These are phyloP conservation scores for Potamilus streckersoni DNA, from an alignment of 1,140 invertebrate genomes.

Conservation along the genomic window DNA sequence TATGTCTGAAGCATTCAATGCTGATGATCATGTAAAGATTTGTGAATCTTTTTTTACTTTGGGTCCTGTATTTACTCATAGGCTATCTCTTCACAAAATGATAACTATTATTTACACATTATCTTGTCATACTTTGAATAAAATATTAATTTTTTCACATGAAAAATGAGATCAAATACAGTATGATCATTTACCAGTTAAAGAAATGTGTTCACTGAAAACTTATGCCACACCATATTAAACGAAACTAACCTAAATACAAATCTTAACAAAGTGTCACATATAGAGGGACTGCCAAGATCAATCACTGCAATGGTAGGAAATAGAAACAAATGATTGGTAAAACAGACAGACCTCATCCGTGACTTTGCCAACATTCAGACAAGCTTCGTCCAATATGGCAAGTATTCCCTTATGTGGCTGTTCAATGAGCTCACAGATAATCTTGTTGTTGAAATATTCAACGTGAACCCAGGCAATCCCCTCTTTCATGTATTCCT, in stretches of 20 bases:
- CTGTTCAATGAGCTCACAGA: constrained; percentile 93
- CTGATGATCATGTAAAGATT: too few relatives aligned
- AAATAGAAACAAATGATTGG: background rate
- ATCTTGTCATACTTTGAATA: too few relatives aligned
- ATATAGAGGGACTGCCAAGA: background rate
- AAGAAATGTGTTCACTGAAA: too few relatives aligned
- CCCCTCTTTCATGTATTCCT: constrained; percentile 92
- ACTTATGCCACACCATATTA: background rate
- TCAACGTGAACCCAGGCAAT: constrained; percentile 89
- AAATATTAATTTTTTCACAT: too few relatives aligned
- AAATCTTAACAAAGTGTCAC: background rate
- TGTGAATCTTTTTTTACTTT: too few relatives aligned
- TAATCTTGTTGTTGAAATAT: constrained; percentile 85
- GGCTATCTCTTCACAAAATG: too few relatives aligned
- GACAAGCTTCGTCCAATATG: constrained; percentile 94
- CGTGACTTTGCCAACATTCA: constrained; percentile 93
- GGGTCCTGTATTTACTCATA: too few relatives aligned
- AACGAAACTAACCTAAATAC: background rate
- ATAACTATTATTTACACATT: too few relatives aligned
- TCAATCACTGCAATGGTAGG: background rate
- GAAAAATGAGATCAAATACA: too few relatives aligned
- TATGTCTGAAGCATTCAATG: too few relatives aligned
- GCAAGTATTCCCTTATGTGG: constrained; percentile 93
- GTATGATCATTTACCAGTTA: too few relatives aligned
- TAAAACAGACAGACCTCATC: constrained; percentile 74